These are phyloP conservation scores for Otolemur garnettii DNA, from an alignment of 2,113 vertebrate species.

Conservation along the genomic window DNA sequence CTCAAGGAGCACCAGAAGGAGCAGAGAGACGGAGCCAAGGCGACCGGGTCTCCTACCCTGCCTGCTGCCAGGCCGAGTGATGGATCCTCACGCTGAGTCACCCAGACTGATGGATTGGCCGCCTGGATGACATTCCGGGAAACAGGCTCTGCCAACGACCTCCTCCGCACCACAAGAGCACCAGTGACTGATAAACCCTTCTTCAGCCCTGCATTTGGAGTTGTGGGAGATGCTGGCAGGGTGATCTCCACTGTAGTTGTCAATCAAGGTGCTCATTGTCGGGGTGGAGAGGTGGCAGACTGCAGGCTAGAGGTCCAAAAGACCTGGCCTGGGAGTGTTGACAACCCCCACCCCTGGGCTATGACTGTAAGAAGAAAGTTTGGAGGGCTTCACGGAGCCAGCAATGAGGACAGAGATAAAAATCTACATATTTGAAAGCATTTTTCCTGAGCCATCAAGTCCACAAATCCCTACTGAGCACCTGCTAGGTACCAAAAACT, in stretches of 20 bases:
- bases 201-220: background rate
- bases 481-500: too few species aligned
- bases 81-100: background rate
- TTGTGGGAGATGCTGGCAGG: background rate
- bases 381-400: background rate
- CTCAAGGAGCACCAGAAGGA: background rate
- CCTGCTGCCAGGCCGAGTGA: background rate
- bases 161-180: accelerated
- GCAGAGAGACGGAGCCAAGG: accelerated
- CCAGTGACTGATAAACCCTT: background rate
- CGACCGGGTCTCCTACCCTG: background rate
- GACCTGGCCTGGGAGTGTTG: background rate
- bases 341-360: background rate
- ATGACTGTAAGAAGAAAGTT: background rate
- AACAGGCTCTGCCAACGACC: accelerated
- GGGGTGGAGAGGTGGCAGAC: accelerated
- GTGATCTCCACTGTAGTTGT: background rate
- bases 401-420: background rate
- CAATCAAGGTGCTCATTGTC: background rate
- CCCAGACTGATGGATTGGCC: accelerated
- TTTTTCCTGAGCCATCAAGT: background rate
- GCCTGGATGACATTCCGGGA: background rate
- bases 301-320: background rate
- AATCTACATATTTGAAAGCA: background rate
- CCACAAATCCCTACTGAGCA: background rate